Evolutionary conservation across 2,888 invertebrate genomes (phyloP), one percentile per base, ranked within the genome.

Genomic region (Drosophila austrosaltans): DNA sequence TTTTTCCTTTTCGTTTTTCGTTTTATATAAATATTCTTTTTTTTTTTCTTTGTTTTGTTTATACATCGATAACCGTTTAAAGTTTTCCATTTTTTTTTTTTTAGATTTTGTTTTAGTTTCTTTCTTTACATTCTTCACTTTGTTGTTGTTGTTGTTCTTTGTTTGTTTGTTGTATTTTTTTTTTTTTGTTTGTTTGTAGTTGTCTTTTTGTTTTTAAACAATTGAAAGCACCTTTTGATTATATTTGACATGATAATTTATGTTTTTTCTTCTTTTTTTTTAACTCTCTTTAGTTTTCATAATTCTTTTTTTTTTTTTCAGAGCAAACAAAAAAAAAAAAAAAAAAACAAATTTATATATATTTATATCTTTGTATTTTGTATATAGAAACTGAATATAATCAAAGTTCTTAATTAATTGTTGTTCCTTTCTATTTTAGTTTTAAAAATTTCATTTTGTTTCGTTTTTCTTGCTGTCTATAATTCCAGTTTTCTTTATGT

Each of bases 161-260:
- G 48, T 48, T 48, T 48, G 48, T 48, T 48, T 48, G 48, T 75
- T 78, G 53, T 56, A 61, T 60, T 67, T 72, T 64, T 69, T 64
- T 69, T 67, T 69, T 67, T 74, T 75, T 62, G 66, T 72, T 76
- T 62, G 78, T 73, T 78, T 83, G 75, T 85, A 76, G 78, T 78
- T 84, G 81, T 84, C 76, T 79, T 81, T 82, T 82, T 87, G 82
- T 81, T 76, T 75, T 79, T 79, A 84, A 88, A 89, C 87, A 90
- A 88, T 83, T 90, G 81, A 87, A 91, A 91, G 90, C 90, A 91
- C 90, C 90, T 83, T 91, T 89, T 83, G 90, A 91, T 90, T 90
- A 89, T 90, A 83, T 83, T 87, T 88, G 85, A 87, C 84, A 87
- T 80, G 75, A 63, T 81, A 67, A 63, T 81, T 74, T 81, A 68